These are phyloP conservation scores for Alethe diademata DNA, from an alignment of 2,113 vertebrate species.

Conservation along the genomic window DNA sequence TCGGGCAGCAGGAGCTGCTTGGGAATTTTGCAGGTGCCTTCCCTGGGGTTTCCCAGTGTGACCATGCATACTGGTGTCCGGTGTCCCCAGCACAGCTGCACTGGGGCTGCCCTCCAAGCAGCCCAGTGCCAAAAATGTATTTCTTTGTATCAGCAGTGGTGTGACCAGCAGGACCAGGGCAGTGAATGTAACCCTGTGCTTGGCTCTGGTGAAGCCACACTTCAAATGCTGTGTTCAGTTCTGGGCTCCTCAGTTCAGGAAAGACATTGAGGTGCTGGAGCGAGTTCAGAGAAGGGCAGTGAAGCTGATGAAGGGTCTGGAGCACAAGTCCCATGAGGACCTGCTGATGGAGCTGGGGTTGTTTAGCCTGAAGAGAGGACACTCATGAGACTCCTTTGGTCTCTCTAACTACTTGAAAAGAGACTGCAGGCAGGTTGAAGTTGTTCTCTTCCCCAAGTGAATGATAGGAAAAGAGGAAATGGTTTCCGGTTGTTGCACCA, in stretches of 20 bases:
- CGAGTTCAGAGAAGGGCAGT: background rate
- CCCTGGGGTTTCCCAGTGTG: background rate
- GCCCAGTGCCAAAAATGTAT: background rate
- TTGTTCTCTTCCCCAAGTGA: background rate
- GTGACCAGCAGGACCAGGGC: background rate
- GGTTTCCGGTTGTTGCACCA: background rate
- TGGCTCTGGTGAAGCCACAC: background rate
- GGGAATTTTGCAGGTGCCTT: background rate
- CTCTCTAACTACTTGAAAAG: background rate
- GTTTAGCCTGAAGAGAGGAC: background rate
- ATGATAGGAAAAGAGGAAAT: background rate
- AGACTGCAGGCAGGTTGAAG: background rate
- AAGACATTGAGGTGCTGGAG: background rate
- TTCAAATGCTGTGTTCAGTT: background rate
- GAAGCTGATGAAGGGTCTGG: background rate
- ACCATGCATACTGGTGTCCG: background rate
- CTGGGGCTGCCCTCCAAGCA: background rate
- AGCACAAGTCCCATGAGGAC: background rate
- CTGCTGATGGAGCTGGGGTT: background rate
- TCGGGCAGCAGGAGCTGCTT: accelerated
- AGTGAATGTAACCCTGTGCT: background rate
- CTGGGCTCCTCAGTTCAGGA: background rate
- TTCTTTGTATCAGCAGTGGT: background rate
- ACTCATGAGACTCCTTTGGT: background rate
- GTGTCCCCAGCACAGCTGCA: accelerated